A percentile compares a stretch with the other conserved stretches of the same genome.
Conservation (phyloP, 1,140 invertebrate species). For the Cyclina sinensis region DNA sequence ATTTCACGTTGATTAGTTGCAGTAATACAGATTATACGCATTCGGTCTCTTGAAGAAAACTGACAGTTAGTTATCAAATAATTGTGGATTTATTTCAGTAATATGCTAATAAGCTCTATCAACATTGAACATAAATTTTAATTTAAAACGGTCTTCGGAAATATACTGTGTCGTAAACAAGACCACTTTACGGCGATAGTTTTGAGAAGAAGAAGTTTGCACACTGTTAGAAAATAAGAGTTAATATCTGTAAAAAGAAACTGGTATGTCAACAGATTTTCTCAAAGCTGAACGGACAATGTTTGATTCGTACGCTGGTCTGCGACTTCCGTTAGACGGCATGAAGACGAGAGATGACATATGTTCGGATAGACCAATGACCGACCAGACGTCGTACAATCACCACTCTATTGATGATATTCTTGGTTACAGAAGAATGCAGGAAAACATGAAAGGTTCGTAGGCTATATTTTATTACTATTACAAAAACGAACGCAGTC, state of each 20-base stretch:
- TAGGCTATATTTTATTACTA: not conserved
- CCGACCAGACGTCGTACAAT: slow-evolving; percentile 41
- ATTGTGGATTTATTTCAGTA: slow-evolving; percentile 54
- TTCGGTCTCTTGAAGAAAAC: not conserved
- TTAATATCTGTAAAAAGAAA: not conserved
- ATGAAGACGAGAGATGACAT: slow-evolving; percentile 60
- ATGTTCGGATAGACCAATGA: slow-evolving; percentile 34
- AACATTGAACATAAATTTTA: slow-evolving; percentile 29
- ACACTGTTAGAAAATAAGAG: not conserved
- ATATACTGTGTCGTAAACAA: not conserved
- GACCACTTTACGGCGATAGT: no score
- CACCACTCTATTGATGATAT: slow-evolving; percentile 66
- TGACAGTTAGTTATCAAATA: slow-evolving; percentile 63
- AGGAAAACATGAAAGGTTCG: slow-evolving; percentile 67
- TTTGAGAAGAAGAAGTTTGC: not conserved
- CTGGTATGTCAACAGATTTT: slow-evolving; percentile 48
- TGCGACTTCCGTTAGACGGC: slow-evolving; percentile 49
- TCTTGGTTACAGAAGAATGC: slow-evolving; percentile 62
- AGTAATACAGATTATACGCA: slow-evolving; percentile 44
- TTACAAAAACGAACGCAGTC: no score
- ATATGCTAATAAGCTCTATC: slow-evolving; percentile 32
- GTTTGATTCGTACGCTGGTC: slow-evolving; percentile 50
- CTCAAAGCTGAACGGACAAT: slow-evolving; percentile 51
- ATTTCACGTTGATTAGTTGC: slow-evolving; percentile 66
- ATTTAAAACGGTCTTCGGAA: not conserved